phyloP scores from a whole-genome alignment of 2,888 invertebrate species.

The Diloba caeruleocephala region DNA sequence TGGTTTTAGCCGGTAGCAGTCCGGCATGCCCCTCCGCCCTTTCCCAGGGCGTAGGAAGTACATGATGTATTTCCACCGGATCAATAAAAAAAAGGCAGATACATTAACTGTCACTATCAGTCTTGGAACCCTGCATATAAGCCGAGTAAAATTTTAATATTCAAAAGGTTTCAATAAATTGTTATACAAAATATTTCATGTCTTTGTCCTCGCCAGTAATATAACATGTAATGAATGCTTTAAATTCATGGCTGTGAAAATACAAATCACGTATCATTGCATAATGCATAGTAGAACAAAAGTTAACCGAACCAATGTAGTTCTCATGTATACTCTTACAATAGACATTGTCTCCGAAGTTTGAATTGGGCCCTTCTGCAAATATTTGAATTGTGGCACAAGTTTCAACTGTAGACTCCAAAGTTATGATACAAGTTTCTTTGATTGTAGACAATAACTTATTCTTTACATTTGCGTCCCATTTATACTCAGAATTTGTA shows the following conservation, averaged over 20 bases:
- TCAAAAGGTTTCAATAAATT: too few relatives aligned
- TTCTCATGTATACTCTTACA: constrained; percentile 10
- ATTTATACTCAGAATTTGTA: constrained; percentile 26
- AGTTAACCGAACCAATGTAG: constrained; percentile 6
- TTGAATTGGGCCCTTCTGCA: constrained; percentile 27
- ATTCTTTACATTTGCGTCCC: constrained; percentile 37
- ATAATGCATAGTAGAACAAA: constrained; percentile 1
- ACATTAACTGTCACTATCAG: too few relatives aligned
- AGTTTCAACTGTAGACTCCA: constrained; percentile 27
- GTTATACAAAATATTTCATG: constrained; percentile 27
- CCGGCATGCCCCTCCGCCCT: too few relatives aligned
- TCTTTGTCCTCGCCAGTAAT: constrained; percentile 12
- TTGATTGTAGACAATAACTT: constrained; percentile 39
- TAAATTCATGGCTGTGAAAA: constrained; percentile 15
- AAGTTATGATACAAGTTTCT: constrained; percentile 33
- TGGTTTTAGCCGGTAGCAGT: too few relatives aligned
- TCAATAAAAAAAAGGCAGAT: too few relatives aligned
- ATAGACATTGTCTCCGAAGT: constrained; percentile 31
- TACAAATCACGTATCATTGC: constrained; percentile 30
- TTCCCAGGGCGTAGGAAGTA: too few relatives aligned
- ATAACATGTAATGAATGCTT: constrained; percentile 25
- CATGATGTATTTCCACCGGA: too few relatives aligned
- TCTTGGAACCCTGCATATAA: too few relatives aligned
- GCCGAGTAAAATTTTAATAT: too few relatives aligned
- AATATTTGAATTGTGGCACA: constrained; percentile 44